Evolutionary conservation across 2,113 vertebrate species (phyloP).

Genomic region (Hydrochoerus hydrochaeris): DNA sequence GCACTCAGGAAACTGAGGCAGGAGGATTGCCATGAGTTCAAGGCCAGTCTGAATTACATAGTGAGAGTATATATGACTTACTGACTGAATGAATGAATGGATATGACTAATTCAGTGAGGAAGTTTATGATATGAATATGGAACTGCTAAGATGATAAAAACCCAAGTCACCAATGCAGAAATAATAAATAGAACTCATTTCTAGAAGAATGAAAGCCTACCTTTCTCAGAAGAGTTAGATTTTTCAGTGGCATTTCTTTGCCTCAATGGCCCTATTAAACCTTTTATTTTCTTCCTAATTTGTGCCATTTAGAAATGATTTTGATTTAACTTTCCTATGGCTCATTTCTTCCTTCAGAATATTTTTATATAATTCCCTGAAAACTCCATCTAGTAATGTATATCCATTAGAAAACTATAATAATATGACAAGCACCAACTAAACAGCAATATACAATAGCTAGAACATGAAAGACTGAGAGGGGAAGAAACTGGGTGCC

Average conservation of each 20-base stretch:
- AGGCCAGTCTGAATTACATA: neutral
- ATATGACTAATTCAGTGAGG: slow-evolving; percentile 47
- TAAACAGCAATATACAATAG: slow-evolving; percentile 55
- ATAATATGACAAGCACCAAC: slow-evolving; percentile 64
- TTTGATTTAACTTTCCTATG: slow-evolving; percentile 76
- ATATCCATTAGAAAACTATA: slow-evolving; percentile 68
- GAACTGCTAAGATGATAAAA: slow-evolving; percentile 65
- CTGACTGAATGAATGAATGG: neutral
- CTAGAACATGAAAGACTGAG: slow-evolving; percentile 44
- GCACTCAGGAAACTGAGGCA: neutral
- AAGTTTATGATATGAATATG: slow-evolving; percentile 58
- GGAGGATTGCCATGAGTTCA: neutral
- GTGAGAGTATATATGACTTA: neutral
- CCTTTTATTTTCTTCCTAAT: slow-evolving; percentile 73
- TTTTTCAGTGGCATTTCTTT: slow-evolving; percentile 61
- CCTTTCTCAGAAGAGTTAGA: slow-evolving; percentile 53
- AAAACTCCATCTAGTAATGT: slow-evolving; percentile 56
- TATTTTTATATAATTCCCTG: slow-evolving; percentile 65
- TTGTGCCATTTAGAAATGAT: slow-evolving; percentile 74
- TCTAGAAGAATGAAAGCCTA: slow-evolving; percentile 56
- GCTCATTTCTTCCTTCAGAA: slow-evolving; percentile 72
- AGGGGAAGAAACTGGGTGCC: neutral
- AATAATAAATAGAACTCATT: slow-evolving; percentile 65
- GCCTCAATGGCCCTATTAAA: slow-evolving; percentile 54
- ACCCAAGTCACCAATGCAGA: slow-evolving; percentile 14